phyloP scores from a whole-genome alignment of 1,140 invertebrate species.

The Cyrtorhinus lividipennis region DNA sequence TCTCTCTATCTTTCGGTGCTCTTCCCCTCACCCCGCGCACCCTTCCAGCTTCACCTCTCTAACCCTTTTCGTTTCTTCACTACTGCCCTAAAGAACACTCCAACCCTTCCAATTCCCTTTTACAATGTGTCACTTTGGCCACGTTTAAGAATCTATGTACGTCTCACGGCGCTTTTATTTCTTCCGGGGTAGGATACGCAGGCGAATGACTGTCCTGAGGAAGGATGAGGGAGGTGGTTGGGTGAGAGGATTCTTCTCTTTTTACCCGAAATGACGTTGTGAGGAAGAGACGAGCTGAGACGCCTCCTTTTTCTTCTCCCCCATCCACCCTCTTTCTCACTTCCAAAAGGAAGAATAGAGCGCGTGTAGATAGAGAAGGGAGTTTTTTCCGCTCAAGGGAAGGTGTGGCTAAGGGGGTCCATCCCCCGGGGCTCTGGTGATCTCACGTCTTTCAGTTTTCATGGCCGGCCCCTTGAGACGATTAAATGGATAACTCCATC shows the following conservation, averaged over 20 bases:
- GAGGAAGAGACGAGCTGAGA: too few species aligned
- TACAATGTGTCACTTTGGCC: background rate
- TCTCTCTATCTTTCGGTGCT: background rate
- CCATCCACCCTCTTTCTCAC: too few species aligned
- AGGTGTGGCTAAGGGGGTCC: too few species aligned
- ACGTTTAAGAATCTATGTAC: background rate
- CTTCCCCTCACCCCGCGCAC: background rate
- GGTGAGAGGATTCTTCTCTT: too few species aligned
- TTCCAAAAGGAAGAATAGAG: too few species aligned
- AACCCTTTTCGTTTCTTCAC: background rate
- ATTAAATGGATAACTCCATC: too few species aligned
- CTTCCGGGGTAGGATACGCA: background rate
- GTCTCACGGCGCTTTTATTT: background rate
- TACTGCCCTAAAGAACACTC: constrained; percentile 2
- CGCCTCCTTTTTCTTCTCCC: background rate
- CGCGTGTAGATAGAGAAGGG: too few species aligned
- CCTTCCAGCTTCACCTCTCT: background rate
- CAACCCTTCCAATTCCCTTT: background rate
- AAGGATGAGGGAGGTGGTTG: background rate
- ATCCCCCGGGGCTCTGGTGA: too few species aligned
- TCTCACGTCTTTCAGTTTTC: too few species aligned
- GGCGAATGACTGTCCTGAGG: background rate
- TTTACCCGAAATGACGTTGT: too few species aligned
- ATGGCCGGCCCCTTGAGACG: too few species aligned
- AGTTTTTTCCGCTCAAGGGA: too few species aligned